Evolutionary conservation across 2,888 invertebrate genomes (phyloP).

Genomic region (Amphipyra tragopoginis): DNA sequence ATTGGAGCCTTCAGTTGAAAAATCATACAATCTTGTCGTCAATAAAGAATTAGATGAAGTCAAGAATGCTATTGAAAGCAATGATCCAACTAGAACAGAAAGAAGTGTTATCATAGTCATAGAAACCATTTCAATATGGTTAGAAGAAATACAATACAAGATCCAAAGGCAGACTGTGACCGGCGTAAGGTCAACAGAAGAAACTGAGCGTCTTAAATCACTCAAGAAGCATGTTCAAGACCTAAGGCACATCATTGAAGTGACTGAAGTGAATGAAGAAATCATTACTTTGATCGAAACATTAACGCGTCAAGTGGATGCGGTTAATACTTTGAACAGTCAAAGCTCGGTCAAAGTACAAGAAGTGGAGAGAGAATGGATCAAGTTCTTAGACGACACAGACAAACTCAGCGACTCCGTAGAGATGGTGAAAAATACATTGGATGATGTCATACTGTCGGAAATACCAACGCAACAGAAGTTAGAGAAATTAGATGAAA

Average conservation of each 20-base stretch:
- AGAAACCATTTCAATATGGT: conserved; percentile 95
- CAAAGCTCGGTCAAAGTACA: conserved; percentile 81
- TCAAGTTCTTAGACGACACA: conserved; percentile 92
- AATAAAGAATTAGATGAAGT: conserved; percentile 90
- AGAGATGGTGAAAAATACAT: conserved; percentile 83
- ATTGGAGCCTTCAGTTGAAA: conserved; percentile 82
- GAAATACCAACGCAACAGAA: conserved; percentile 92
- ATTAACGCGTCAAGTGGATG: conserved; percentile 91
- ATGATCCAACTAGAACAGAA: conserved; percentile 91
- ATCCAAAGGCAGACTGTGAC: conserved; percentile 87
- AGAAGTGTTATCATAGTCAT: conserved; percentile 93
- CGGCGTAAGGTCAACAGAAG: conserved; percentile 68
- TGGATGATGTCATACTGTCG: conserved; percentile 90
- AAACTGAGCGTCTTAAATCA: conserved; percentile 73
- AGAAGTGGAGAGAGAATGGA: conserved; percentile 92
- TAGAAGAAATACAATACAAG: conserved; percentile 95
- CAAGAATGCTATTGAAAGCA: conserved; percentile 89
- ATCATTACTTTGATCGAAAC: conserved; percentile 91
- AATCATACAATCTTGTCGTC: conserved; percentile 88
- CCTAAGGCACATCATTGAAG: conserved; percentile 92
- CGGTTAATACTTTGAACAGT: conserved; percentile 91
- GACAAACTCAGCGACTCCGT: conserved; percentile 89
- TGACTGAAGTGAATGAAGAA: conserved; percentile 91
- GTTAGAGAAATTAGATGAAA: conserved; percentile 92
- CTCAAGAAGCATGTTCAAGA: conserved; percentile 90